Percentiles rank a stretch among this genome's conserved stretches.
Conservation (phyloP, 2,797 vertebrate genomes). For the Discoglossus pictus region DNA sequence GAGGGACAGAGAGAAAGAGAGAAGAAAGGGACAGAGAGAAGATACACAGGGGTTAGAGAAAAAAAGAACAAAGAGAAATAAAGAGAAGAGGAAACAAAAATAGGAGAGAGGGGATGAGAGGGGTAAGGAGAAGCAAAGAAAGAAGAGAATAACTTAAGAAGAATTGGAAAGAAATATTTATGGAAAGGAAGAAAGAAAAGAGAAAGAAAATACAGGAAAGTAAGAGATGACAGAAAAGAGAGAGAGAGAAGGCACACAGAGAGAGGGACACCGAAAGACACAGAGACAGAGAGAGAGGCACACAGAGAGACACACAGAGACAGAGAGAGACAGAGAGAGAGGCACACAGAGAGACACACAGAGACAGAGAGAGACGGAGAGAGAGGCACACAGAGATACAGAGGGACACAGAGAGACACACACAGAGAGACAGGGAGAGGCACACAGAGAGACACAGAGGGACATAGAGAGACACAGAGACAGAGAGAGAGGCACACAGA, state of each 20-base stretch:
- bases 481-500: slow-evolving; percentile 36
- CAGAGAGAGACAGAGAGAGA: slow-evolving; percentile 43
- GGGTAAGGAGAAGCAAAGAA: too few species aligned
- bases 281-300: slow-evolving; percentile 41
- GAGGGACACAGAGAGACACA: slow-evolving; percentile 40
- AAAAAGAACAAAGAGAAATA: too few species aligned
- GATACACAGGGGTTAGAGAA: slow-evolving; percentile 64
- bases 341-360: not conserved
- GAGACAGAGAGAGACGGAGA: slow-evolving; percentile 43
- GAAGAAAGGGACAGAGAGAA: slow-evolving; percentile 28
- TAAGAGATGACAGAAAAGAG: slow-evolving; percentile 53
- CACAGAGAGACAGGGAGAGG: slow-evolving; percentile 46
- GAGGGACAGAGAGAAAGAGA: slow-evolving; percentile 24
- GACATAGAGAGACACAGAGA: slow-evolving; percentile 34
- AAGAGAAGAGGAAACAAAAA: slow-evolving; percentile 53
- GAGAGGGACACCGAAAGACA: slow-evolving; percentile 43
- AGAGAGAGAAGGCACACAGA: slow-evolving; percentile 34
- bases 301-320: slow-evolving; percentile 5
- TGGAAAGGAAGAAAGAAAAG: not conserved
- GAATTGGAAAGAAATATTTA: too few species aligned
- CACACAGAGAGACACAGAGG: not conserved
- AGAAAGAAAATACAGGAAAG: slow-evolving; percentile 53
- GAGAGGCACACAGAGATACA: slow-evolving; percentile 28
- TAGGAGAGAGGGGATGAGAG: slow-evolving; percentile 44
- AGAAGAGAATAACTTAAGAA: too few species aligned